Base-by-base conservation (phyloP, 2,888 invertebrate genomes). In the Bedellia somnulentella region DNA sequence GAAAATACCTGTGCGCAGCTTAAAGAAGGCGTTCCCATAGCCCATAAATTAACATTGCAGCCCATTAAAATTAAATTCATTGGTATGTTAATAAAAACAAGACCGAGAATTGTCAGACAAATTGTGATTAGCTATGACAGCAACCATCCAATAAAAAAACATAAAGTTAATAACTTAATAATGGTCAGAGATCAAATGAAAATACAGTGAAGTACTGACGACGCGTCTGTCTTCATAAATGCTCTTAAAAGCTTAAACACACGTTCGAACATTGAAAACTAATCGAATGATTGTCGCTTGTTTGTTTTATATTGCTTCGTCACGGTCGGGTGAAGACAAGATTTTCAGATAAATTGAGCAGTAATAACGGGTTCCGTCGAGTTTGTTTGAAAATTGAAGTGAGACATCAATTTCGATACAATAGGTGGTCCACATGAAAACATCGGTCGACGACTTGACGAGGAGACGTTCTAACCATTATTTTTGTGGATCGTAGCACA, bases 231-330 rank as follows among this genome's bases (percentile, higher is more conserved):
- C 50, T 21, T 4, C 29, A 3, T 55, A 57, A 58, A 57, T 46
- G 56, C 37, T 52, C 40, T 43, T 57, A 53, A 59, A 58, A 59
- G 53, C 54, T 47, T 56, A 56, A 56, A 56, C 51, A 49, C 47
- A 43, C 39, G 49, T 56, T 48, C 41, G 32, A 38, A 37, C 44
- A 49, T 49, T 46, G 43, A 43, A 45, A 44, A 40, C 44, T 47
- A 52, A 52, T 52, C 35, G 39, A 38, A 33, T 47, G 44, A 49
- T 49, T 44, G 47, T 48, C 46, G 44, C 41, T 41, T 44, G 41
- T 41, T 45, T 47, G 45, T 39, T 15, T 24, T 30, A 29, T 15
- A 45, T 32, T 47, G 44, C 41, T 35, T 33, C 45, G 56, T 61
- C 61, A 58, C 43, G 52, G 40, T 47, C 40, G 39, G 39, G 39